Evolutionary conservation across 2,797 vertebrate genomes (phyloP), one percentile per base, ranked within the genome.

Genomic region (Melanotaenia nigrans): DNA sequence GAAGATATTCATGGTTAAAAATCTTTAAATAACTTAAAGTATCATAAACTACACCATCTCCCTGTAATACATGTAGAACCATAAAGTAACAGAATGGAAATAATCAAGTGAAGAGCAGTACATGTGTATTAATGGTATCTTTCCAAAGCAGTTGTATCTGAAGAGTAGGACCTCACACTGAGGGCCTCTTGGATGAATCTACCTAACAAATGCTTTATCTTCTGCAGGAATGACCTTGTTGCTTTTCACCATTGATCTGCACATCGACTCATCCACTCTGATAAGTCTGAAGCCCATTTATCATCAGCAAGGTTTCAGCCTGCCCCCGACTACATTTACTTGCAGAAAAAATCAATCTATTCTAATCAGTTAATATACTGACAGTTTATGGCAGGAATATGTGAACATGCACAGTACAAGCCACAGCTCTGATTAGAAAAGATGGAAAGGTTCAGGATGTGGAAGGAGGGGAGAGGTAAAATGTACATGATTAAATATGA

Each of bases 201-300:
- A 73, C 80, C 85, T 89, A 81, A 78, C 78, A 80, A 82, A 87
- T 66, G 58, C 67, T 79, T 80, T 78, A 84, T 90, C 78, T 87
- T 69, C 56, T 25, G 60, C 78, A 69, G 42, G 71, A 84, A 72
- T 69, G 87, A 92, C 87, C 87, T 88, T 89, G 86, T 87, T 87
- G 82, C 82, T 65, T 91, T 91, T 81, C 5, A 1, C 42, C 80
- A 93, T 92, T 89, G 92, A 93, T 93, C 90, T 70, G 65, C 76
- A 25, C 83, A 92, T 90, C 63, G 85, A 90, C 83, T 90, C 79
- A 71, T 81, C 85, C 72, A 73, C 77, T 75, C 80, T 28, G 75
- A 89, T 87, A 90, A 87, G 71, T 82, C 86, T 71, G 79, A 89
- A 87, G 84, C 81, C 80, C 88, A 93, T 93, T 93, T 78, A 91